Percentiles rank a stretch among this genome's conserved stretches.
These are phyloP conservation scores for Prochilodus magdalenae DNA, from an alignment of 2,113 vertebrate species.

Conservation along the genomic window DNA sequence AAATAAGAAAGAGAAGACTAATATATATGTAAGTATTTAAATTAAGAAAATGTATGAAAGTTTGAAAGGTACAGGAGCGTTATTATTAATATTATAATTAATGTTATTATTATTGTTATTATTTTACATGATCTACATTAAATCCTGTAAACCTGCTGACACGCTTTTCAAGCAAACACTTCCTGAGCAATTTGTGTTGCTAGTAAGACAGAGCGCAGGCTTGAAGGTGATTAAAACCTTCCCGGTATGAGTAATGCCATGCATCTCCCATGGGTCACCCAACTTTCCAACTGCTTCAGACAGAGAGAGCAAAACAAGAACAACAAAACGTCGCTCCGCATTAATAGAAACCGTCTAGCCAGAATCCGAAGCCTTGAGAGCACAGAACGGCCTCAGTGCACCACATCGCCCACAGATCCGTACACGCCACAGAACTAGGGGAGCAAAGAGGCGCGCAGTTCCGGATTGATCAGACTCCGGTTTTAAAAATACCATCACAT, in stretches of 20 bases:
- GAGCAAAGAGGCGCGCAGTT: no score
- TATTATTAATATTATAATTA: no score
- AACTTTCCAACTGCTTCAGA: constrained; percentile 30
- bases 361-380: neutral
- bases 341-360: constrained; percentile 21
- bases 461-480: no score
- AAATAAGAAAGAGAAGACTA: no score
- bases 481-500: no score
- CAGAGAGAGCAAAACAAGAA: constrained; percentile 2
- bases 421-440: no score
- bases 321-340: neutral
- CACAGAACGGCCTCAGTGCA: neutral
- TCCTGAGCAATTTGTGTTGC: constrained; percentile 1
- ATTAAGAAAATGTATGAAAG: no score
- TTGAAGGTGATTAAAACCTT: constrained; percentile 18
- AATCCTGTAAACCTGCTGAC: constrained; percentile 1
- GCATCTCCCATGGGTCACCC: constrained; percentile 8
- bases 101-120: no score
- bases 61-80: no score
- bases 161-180: neutral
- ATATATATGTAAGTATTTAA: no score
- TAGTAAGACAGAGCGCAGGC: neutral
- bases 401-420: no score
- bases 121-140: no score
- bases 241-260: constrained; percentile 19